Percentiles rank a stretch among this genome's conserved stretches.
Evolutionary conservation across 2,113 vertebrate species (phyloP).

Genomic region (Canis aureus): DNA sequence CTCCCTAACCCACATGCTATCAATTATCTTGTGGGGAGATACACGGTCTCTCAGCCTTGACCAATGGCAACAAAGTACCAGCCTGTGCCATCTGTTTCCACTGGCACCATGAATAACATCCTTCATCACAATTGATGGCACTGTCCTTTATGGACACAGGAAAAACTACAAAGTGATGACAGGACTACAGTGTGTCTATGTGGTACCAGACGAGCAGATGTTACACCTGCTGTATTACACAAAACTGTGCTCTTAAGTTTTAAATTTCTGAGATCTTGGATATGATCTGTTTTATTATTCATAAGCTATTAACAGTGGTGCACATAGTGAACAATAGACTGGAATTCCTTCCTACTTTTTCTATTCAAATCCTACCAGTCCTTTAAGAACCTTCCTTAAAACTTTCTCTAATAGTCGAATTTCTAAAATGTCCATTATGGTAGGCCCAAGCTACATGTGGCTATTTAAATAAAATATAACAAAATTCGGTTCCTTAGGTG

Average conservation of each 20-base stretch:
- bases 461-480: background rate
- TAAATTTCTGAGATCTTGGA: background rate
- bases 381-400: constrained; percentile 14
- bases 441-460: background rate
- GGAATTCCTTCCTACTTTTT: background rate
- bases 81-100: background rate
- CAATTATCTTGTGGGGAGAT: background rate
- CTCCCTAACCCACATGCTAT: background rate
- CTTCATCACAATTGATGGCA: background rate
- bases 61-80: constrained; percentile 9
- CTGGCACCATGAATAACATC: background rate
- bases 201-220: background rate
- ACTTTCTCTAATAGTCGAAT: background rate
- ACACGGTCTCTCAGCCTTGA: background rate
- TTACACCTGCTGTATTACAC: background rate
- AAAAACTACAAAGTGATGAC: background rate
- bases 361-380: background rate
- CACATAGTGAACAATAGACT: background rate
- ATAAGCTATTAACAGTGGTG: background rate
- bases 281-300: background rate
- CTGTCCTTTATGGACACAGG: background rate
- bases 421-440: background rate
- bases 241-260: background rate
- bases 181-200: background rate
- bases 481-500: background rate